Evolutionary conservation across 1,140 invertebrate species (phyloP).

Genomic region (Mamestra configurata): DNA sequence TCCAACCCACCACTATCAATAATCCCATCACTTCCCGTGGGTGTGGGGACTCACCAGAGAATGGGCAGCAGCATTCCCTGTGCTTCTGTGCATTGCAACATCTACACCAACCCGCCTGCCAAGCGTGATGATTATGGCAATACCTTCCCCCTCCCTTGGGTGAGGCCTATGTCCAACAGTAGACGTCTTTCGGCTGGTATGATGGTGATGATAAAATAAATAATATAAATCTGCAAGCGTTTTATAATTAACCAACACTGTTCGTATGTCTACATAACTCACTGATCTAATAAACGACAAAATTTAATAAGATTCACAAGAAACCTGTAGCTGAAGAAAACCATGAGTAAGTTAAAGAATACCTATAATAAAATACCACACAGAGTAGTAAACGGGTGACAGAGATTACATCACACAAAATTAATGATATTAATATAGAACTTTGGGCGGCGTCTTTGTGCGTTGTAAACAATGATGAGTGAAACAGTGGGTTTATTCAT

Average conservation of each 20-base stretch:
- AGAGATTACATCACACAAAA: slow-evolving; percentile 43
- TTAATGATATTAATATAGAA: slow-evolving; percentile 48
- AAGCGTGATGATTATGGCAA: too few species aligned
- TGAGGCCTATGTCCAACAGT: too few species aligned
- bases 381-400: slow-evolving; percentile 13
- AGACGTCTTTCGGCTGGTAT: too few species aligned
- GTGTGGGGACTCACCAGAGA: too few species aligned
- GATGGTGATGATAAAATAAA: too few species aligned
- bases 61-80: too few species aligned
- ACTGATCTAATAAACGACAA: slow-evolving; percentile 10
- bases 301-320: slow-evolving; percentile 6
- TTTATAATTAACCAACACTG: slow-evolving; percentile 16
- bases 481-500: slow-evolving; percentile 75
- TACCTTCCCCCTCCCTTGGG: too few species aligned
- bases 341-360: slow-evolving; percentile 2
- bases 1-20: too few species aligned
- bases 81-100: too few species aligned
- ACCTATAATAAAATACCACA: slow-evolving; percentile 19
- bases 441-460: slow-evolving; percentile 67
- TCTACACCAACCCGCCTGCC: too few species aligned
- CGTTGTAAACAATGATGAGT: slow-evolving; percentile 67
- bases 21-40: too few species aligned
- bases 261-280: not conserved
- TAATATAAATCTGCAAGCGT: not conserved
- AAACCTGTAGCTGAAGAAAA: not conserved